phyloP scores from a whole-genome alignment of 1,140 invertebrate species.

The Neodiprion virginianus region DNA sequence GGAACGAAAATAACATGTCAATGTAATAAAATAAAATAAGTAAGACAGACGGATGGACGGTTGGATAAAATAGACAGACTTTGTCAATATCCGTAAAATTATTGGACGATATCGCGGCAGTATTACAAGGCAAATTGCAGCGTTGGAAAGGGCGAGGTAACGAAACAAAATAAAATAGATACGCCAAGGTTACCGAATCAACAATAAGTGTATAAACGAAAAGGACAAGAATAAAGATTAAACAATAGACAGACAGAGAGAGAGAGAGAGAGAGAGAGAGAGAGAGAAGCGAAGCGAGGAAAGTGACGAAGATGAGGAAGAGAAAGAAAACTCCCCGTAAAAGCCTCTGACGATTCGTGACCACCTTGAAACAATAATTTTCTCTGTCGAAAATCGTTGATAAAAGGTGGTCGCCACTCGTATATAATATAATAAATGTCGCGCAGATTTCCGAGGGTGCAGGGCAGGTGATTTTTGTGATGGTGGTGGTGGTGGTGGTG shows the following conservation, averaged over 20 bases:
- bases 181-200: background rate
- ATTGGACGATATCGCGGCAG: no score
- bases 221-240: no score
- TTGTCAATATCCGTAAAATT: no score
- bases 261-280: background rate
- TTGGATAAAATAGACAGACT: no score
- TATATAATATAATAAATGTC: background rate
- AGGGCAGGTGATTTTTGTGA: background rate
- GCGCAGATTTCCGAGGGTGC: background rate
- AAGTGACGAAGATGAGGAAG: background rate
- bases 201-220: background rate
- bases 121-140: no score
- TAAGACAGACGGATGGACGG: no score
- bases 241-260: background rate
- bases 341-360: no score
- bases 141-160: no score
- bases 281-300: background rate
- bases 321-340: constrained; percentile 1
- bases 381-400: background rate
- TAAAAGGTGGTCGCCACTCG: background rate
- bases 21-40: no score
- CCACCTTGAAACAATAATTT: no score
- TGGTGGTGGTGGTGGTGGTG: background rate
- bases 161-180: no score
- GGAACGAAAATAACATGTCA: no score